phyloP scores from a whole-genome alignment of 2,113 vertebrate genomes.

The Heliornis fulica region DNA sequence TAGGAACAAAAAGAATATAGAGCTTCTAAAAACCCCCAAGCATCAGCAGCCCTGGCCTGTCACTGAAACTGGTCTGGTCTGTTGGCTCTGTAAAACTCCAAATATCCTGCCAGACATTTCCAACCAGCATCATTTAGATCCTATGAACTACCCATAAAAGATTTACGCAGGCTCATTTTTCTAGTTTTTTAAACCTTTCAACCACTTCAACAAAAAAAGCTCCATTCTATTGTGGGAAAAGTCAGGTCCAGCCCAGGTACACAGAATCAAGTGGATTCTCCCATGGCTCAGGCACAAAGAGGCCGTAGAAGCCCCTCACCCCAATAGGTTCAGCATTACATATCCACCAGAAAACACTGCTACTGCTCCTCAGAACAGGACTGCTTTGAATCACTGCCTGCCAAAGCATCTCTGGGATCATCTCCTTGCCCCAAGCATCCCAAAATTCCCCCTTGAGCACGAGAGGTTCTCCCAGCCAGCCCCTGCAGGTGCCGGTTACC shows the following conservation, averaged over 20 bases:
- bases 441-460: fast-evolving
- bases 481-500: constrained; percentile 67
- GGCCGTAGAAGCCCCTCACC: background rate
- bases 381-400: background rate
- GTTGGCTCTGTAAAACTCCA: background rate
- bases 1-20: background rate
- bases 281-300: fast-evolving
- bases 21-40: background rate
- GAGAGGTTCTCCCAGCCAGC: background rate
- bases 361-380: no score
- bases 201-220: background rate
- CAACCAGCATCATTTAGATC: background rate
- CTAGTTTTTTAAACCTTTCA: background rate
- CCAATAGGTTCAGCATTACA: fast-evolving
- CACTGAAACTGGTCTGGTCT: background rate
- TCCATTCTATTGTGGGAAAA: background rate
- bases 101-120: background rate
- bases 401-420: fast-evolving
- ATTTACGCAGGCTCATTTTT: background rate
- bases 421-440: background rate
- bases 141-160: background rate
- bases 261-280: background rate
- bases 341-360: background rate
- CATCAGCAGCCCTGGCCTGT: background rate
- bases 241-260: background rate